phyloP scores from a whole-genome alignment of 2,113 vertebrate species.

The Sebastes schlegelii region DNA sequence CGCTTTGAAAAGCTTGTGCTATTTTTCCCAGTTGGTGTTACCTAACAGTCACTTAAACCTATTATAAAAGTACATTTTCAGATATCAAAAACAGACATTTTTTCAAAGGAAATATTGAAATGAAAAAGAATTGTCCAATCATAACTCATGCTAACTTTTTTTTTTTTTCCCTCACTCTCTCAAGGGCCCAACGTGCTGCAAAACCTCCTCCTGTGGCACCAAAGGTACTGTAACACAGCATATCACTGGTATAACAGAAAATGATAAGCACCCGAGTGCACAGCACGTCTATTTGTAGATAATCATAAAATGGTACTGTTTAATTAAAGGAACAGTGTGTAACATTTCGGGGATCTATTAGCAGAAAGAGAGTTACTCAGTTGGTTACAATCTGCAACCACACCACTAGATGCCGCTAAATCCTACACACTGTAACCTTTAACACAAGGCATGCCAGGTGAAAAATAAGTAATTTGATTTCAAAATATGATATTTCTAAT shows the following conservation, averaged over 20 bases:
- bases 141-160: conserved; percentile 25
- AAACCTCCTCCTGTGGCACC: conserved; percentile 87
- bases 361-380: too few relatives aligned
- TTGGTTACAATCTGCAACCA: too few relatives aligned
- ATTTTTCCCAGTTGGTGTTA: conserved; percentile 6
- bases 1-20: conserved; percentile 12
- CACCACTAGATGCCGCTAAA: too few relatives aligned
- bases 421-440: too few relatives aligned
- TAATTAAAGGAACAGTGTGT: neutral
- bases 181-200: conserved; percentile 83
- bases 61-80: neutral
- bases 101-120: conserved; percentile 21
- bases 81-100: conserved; percentile 7
- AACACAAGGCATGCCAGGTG: conserved; percentile 25
- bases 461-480: neutral
- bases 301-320: neutral
- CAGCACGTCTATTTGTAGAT: neutral
- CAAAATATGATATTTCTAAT: neutral
- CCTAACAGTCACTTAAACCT: neutral
- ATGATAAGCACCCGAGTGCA: neutral
- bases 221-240: conserved; percentile 85
- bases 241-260: conserved; percentile 27
- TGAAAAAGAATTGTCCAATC: conserved; percentile 5
- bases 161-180: conserved; percentile 39
- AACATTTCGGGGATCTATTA: too few relatives aligned